Conservation (phyloP, 2,797 vertebrate genomes). For the Chelmon rostratus region DNA sequence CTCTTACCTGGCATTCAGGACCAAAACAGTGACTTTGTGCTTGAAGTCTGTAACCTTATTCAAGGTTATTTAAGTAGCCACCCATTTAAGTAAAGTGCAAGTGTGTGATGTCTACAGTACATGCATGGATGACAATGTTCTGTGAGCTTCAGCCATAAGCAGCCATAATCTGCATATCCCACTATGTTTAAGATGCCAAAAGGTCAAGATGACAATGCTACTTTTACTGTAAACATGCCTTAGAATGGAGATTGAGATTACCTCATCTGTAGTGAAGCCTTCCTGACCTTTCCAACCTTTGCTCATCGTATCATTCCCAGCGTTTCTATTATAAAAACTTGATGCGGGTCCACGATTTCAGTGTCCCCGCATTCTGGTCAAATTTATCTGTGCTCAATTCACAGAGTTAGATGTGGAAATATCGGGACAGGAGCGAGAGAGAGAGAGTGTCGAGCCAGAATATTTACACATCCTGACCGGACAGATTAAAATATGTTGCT, state of each 20-base stretch:
- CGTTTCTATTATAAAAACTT: no score
- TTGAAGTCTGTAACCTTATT: constrained; percentile 44
- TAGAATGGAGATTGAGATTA: constrained; percentile 58
- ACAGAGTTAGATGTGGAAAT: no score
- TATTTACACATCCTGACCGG: no score
- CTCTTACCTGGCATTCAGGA: constrained; percentile 42
- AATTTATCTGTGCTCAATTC: no score
- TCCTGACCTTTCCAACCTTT: constrained; percentile 64
- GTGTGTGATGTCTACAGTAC: constrained; percentile 52
- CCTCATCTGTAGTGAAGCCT: constrained; percentile 63
- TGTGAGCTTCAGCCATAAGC: constrained; percentile 25
- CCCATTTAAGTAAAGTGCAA: constrained; percentile 41
- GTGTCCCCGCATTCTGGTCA: no score
- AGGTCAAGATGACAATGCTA: constrained; percentile 36
- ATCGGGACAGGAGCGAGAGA: no score
- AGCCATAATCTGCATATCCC: constrained; percentile 24
- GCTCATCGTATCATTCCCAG: constrained; percentile 41
- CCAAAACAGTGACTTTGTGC: constrained; percentile 52
- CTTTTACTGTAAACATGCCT: constrained; percentile 71
- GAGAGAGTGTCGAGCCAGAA: no score
- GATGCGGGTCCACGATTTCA: no score
- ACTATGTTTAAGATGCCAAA: constrained; percentile 50
- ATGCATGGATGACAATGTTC: constrained; percentile 63
- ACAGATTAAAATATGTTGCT: no score
- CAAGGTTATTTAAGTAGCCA: constrained; percentile 42